Evolutionary conservation across 2,888 invertebrate species (phyloP).

Genomic region (Coelinius sp.): DNA sequence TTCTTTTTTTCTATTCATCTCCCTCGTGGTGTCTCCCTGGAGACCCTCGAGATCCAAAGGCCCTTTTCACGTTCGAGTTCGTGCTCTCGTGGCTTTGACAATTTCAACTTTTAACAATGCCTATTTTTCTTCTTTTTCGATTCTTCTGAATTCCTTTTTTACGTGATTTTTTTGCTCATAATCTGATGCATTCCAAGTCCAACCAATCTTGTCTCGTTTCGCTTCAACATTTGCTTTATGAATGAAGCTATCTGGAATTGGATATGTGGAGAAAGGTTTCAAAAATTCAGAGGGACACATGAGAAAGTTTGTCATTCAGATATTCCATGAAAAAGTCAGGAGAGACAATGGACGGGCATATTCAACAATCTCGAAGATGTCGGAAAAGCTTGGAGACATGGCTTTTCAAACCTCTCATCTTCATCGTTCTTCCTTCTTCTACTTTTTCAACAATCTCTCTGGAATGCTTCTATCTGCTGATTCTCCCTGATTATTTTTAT

Average conservation of each 20-base stretch:
- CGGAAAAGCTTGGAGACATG: slow-evolving; percentile 29
- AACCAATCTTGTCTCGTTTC: neutral
- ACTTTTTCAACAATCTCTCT: neutral
- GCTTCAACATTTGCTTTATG: neutral
- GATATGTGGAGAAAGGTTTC: slow-evolving; percentile 1
- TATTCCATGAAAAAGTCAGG: neutral
- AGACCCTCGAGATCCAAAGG: slow-evolving; percentile 29
- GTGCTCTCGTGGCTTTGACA: slow-evolving; percentile 27
- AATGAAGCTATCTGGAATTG: slow-evolving; percentile 10
- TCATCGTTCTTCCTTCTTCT: slow-evolving; percentile 4
- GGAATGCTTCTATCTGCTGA: neutral
- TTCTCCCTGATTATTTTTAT: slow-evolving; percentile 27
- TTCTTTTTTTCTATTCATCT: slow-evolving; percentile 1
- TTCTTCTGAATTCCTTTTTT: neutral
- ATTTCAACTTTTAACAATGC: slow-evolving; percentile 41
- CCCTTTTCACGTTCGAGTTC: slow-evolving; percentile 30
- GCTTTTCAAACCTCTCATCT: slow-evolving; percentile 26
- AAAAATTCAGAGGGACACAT: slow-evolving; percentile 2
- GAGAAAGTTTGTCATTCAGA: slow-evolving; percentile 15
- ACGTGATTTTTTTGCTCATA: neutral
- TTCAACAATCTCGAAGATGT: slow-evolving; percentile 31
- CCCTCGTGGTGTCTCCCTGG: neutral
- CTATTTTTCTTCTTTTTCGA: neutral
- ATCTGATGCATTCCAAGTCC: neutral
- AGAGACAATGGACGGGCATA: slow-evolving; percentile 26